Evolutionary conservation across 1,140 invertebrate species (phyloP).

Genomic region (Bombus waltoni): DNA sequence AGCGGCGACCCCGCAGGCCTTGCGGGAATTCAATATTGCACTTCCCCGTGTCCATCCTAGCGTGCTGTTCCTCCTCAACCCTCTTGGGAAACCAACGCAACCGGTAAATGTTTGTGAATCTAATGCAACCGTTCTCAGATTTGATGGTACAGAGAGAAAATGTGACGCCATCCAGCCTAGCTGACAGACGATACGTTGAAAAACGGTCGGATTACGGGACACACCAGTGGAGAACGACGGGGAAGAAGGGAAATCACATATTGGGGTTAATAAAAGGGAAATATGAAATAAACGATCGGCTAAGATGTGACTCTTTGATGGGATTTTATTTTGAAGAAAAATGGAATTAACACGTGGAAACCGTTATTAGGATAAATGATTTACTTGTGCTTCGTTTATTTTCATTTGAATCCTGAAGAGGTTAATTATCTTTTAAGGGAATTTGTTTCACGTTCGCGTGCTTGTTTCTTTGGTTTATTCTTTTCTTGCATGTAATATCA

Average conservation of each 20-base stretch:
- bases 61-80: conserved; percentile 39
- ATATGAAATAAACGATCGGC: background rate
- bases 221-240: background rate
- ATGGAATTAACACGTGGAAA: background rate
- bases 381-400: background rate
- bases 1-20: conserved; percentile 60
- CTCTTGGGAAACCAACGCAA: conserved; percentile 59
- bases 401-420: background rate
- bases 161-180: conserved; percentile 22
- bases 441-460: too few relatives aligned
- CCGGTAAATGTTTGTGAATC: conserved; percentile 70
- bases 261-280: conserved; percentile 6
- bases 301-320: too few relatives aligned
- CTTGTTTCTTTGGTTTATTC: background rate
- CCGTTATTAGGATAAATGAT: background rate
- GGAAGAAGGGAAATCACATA: background rate
- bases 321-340: background rate
- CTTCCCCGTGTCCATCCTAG: conserved; percentile 59
- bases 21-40: conserved; percentile 73
- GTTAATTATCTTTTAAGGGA: background rate
- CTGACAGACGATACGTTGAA: conserved; percentile 38
- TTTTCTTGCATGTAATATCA: background rate
- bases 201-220: conserved; percentile 29
- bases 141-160: conserved; percentile 61
- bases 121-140: conserved; percentile 68